Evolutionary conservation across 2,113 vertebrate genomes (phyloP).

Genomic region (Dolichallabes microphthalmus): DNA sequence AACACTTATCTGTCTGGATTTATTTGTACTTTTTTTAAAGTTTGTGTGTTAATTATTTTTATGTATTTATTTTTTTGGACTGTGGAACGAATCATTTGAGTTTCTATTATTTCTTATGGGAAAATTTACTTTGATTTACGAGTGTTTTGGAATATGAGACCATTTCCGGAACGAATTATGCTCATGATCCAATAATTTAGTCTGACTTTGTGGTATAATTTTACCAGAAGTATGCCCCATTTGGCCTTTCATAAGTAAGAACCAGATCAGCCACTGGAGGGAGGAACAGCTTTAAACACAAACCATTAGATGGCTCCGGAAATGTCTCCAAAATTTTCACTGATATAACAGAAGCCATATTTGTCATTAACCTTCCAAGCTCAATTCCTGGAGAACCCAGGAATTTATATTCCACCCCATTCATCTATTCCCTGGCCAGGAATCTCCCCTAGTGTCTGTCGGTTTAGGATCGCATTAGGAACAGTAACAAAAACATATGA

Average conservation of each 20-base stretch:
- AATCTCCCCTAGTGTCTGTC: background rate
- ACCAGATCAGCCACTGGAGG: background rate
- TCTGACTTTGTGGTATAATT: background rate
- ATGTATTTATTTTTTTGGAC: background rate
- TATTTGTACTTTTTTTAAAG: too few species aligned
- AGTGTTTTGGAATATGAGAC: too few species aligned
- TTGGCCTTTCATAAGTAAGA: constrained; percentile 3
- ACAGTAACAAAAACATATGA: background rate
- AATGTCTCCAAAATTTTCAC: background rate
- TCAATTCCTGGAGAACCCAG: background rate
- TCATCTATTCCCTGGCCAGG: background rate
- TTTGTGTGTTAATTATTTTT: background rate
- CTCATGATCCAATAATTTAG: too few species aligned
- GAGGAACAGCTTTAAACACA: constrained; percentile 4
- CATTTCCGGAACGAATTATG: too few species aligned
- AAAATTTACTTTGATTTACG: too few species aligned
- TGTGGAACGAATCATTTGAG: too few species aligned
- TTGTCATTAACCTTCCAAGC: background rate
- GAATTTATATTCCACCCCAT: background rate
- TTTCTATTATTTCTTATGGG: too few species aligned
- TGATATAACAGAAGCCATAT: constrained; percentile 12
- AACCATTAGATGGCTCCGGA: background rate
- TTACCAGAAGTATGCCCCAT: background rate
- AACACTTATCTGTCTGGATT: too few species aligned
- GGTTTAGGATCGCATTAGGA: background rate